Conservation (phyloP, 1,140 invertebrate genomes). For the Phthorimaea operculella region DNA sequence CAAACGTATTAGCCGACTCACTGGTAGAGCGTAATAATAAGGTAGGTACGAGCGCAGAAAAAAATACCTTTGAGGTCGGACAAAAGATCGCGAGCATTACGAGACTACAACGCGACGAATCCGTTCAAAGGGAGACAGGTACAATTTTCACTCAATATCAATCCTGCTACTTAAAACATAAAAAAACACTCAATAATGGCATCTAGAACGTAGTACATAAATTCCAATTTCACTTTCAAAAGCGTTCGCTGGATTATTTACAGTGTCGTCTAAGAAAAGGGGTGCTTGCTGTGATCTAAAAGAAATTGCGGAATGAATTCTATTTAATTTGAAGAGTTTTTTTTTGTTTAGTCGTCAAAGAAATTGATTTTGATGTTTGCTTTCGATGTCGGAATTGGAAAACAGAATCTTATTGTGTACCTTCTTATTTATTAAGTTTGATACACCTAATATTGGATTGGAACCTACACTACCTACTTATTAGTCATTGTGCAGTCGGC, state of each 20-base stretch:
- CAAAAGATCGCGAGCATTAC: conserved; percentile 37
- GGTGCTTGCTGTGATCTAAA: conserved; percentile 39
- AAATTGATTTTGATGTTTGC: conserved; percentile 18
- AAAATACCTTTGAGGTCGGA: conserved; percentile 50
- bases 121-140: conserved; percentile 52
- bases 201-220: conserved; percentile 15
- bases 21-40: conserved; percentile 52
- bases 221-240: not conserved
- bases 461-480: too few relatives aligned
- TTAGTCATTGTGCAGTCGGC: too few relatives aligned
- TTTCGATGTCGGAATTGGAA: not conserved
- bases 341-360: conserved; percentile 30
- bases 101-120: conserved; percentile 47
- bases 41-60: conserved; percentile 29
- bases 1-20: not conserved
- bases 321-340: conserved; percentile 50
- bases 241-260: conserved; percentile 41
- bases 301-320: conserved; percentile 53
- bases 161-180: conserved; percentile 46
- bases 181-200: conserved; percentile 1
- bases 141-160: conserved; percentile 58
- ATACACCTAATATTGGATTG: too few relatives aligned
- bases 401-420: not conserved
- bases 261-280: conserved; percentile 48
- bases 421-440: too few relatives aligned